Evolutionary conservation across 2,888 invertebrate species (phyloP).

Genomic region (Noctuana brunneofusca): DNA sequence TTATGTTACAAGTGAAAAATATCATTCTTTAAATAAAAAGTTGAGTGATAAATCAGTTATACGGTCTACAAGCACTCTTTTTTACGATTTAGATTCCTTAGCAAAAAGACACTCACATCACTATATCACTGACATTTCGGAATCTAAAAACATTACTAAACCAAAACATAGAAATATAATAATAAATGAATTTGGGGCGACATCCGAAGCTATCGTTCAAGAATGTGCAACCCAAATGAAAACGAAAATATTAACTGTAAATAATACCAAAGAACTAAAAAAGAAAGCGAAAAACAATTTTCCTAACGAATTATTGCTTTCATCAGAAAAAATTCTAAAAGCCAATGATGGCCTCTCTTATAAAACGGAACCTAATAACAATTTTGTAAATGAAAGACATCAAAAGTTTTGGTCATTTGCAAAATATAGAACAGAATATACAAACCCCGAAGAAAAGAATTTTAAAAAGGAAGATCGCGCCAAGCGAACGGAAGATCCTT

Average conservation of each 20-base stretch:
- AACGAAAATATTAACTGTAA: constrained; percentile 48
- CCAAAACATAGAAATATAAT: constrained; percentile 45
- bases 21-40: constrained; percentile 52
- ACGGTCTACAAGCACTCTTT: constrained; percentile 66
- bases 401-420: constrained; percentile 67
- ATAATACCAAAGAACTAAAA: constrained; percentile 49
- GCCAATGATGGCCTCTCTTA: constrained; percentile 48
- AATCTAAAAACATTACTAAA: constrained; percentile 49
- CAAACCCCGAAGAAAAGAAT: constrained; percentile 59
- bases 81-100: constrained; percentile 68
- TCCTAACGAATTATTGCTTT: constrained; percentile 47
- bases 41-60: constrained; percentile 49
- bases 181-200: constrained; percentile 47
- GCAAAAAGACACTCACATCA: constrained; percentile 66
- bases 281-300: constrained; percentile 50
- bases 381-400: constrained; percentile 45
- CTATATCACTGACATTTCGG: constrained; percentile 49
- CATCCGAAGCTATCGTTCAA: constrained; percentile 58
- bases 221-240: constrained; percentile 60
- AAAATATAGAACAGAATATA: constrained; percentile 62
- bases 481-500: constrained; percentile 59
- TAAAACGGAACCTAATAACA: constrained; percentile 33
- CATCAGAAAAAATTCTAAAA: constrained; percentile 62
- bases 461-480: constrained; percentile 54
- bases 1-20: constrained; percentile 60